Percentiles rank a stretch among this genome's conserved stretches.
Conservation (phyloP, 2,797 vertebrate genomes). For the Propithecus perrieri region DNA sequence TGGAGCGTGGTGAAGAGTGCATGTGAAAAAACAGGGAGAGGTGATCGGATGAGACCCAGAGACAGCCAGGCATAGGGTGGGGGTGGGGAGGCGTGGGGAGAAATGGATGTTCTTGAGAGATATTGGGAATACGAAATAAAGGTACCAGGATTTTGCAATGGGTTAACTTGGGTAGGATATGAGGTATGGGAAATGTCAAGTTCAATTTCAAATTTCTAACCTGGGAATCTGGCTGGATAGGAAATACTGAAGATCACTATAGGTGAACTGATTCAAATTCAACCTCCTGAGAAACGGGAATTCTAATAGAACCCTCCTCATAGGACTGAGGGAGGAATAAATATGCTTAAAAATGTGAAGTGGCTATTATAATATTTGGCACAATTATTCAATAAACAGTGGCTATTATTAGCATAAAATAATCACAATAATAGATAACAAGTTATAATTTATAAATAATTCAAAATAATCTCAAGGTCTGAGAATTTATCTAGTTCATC, state of each 20-base stretch:
- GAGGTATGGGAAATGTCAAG: not conserved
- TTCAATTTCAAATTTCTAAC: not conserved
- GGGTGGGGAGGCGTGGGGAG: fast-evolving
- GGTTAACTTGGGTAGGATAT: not conserved
- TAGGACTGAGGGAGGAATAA: not conserved
- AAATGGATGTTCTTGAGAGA: not conserved
- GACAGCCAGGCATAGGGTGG: too few relatives aligned
- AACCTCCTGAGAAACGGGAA: not conserved
- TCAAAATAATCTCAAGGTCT: not conserved
- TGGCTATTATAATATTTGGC: not conserved
- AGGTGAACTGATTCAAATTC: not conserved
- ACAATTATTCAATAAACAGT: not conserved
- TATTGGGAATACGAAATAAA: not conserved
- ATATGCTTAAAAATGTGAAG: not conserved
- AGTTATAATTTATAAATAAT: not conserved
- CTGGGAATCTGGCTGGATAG: not conserved
- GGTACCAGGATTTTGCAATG: not conserved
- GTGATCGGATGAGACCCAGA: fast-evolving
- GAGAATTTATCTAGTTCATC: not conserved
- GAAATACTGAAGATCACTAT: not conserved
- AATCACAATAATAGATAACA: not conserved
- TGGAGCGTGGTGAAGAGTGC: not conserved
- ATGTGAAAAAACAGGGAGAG: too few relatives aligned
- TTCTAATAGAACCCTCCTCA: not conserved
- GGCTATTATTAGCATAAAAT: not conserved